Base-by-base conservation (phyloP, 2,888 invertebrate genomes). In the Tetranychus piercei region DNA sequence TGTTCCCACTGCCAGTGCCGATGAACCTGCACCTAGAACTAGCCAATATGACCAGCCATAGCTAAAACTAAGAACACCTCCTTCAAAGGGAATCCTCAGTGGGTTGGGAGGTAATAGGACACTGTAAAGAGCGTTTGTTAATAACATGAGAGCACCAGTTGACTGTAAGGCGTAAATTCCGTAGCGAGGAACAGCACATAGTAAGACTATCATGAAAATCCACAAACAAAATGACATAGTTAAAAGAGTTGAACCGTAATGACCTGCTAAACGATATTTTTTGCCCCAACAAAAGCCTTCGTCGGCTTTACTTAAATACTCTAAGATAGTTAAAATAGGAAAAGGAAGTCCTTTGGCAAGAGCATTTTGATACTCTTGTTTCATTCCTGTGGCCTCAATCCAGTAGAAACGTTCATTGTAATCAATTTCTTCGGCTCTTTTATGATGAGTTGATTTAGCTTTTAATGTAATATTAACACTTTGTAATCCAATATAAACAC, bases 1-100 rank as follows among this genome's bases (percentile, higher is more conserved):
- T 22, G 90, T 84, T 11, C 94, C 94, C 22, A 88, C 87, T 71
- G 90, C 83, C 65, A 92, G 82, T 82, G 92, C 92, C 71, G 91
- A 84, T 2, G 22, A 66, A 93, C 94, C 95, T 83, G 93, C 89
- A 75, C 89, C 86, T 15, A 94, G 85, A 72, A 92, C 88, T 76
- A 94, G 86, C 92, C 95, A 96, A 84, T 91, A 96, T 83, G 94
- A 94, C 94, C 94, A 95, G 70, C 95, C 95, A 75, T 94, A 88
- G 64, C 87, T 86, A 82, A 96, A 92, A 81, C 88, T 87, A 76
- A 97, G 86, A 43, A 89, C 88, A 55, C 91, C 91, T 55, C 15
- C 55, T 81, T 94, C 94, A 77, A 94, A 87, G 76, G 90, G 88
- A 75, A 95, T 90, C 76, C 87, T 86, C 74, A 95, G 84, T 0